These are phyloP conservation scores for Notechis scutatus DNA, from an alignment of 2,113 vertebrate species.

Conservation along the genomic window DNA sequence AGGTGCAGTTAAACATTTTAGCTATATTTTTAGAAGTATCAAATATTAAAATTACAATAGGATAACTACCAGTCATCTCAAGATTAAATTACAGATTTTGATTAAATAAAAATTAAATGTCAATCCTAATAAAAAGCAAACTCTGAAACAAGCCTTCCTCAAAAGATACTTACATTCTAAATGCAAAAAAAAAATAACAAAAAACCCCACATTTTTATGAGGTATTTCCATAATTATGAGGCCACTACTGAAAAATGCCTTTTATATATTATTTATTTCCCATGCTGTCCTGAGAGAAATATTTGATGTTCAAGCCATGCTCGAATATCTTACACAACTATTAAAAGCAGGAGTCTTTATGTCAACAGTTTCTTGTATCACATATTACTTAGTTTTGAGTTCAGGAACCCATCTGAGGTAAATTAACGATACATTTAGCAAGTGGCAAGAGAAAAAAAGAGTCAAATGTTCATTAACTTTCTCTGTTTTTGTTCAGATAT, in stretches of 20 bases:
- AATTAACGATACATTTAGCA: not conserved
- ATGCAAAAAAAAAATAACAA: not conserved
- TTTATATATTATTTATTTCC: not conserved
- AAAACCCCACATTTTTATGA: not conserved
- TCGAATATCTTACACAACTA: not conserved
- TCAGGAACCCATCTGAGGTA: not conserved
- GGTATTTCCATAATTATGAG: too few species aligned
- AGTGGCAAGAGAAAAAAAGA: not conserved
- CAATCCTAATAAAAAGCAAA: not conserved
- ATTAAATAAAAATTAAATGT: not conserved
- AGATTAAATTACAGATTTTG: not conserved
- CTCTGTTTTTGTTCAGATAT: not conserved
- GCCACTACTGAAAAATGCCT: not conserved
- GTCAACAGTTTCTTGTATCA: not conserved
- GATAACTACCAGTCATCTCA: not conserved
- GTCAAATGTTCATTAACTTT: not conserved
- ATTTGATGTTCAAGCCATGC: not conserved
- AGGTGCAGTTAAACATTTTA: not conserved
- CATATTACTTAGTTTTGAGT: not conserved
- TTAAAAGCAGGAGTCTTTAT: not conserved
- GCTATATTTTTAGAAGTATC: not conserved
- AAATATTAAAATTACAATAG: not conserved
- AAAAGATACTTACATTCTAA: not conserved
- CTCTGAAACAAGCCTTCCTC: not conserved
- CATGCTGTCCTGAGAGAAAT: not conserved